Evolutionary conservation across 2,888 invertebrate species (phyloP), one percentile per base, ranked within the genome.

Genomic region (Sylvicola cinctus): DNA sequence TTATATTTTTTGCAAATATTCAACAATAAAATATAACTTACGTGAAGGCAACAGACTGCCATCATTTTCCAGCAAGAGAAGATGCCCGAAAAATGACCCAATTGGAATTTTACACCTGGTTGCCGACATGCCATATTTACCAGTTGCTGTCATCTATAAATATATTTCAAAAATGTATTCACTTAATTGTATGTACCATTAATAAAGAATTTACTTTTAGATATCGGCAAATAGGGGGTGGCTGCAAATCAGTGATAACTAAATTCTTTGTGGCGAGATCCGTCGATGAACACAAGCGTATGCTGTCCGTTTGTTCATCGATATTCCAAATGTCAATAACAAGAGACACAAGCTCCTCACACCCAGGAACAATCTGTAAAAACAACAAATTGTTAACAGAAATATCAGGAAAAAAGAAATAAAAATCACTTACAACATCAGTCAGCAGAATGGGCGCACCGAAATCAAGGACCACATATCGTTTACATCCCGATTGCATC

Each of bases 11-110:
- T 4, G 10, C 6, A 28, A 28, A 4, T 20, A 6, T 6, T 6
- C 5, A 28, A 7, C 28, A 28, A 28, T 28, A 7, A 7, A 8
- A 7, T 28, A 28, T n/a, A 6, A 20, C 20, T 20, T 8, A 28
- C 28, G 4, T 28, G 14, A 4, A 28, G 14, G 28, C 12, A 44
- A 58, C 55, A 2, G 53, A 34, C 57, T 57, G 3, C 51, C 51
- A 41, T 70, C 69, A 39, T 73, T 74, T 13, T 73, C 70, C 10
- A 87, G 62, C 37, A 83, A 70, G 3, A 81, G 74, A 28, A 84
- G 70, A 54, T 90, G 88, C 0, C 91, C 91, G 52, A 84, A 91
- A 58, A 90, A 91, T 57, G 78, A 77, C n/a, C 90, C 91, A 26
- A 90, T 62, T 1, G 90, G 87, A 41, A 91, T 85, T 59, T 81